Base-by-base conservation (phyloP, 2,888 invertebrate genomes). In the Brenthis daphne region DNA sequence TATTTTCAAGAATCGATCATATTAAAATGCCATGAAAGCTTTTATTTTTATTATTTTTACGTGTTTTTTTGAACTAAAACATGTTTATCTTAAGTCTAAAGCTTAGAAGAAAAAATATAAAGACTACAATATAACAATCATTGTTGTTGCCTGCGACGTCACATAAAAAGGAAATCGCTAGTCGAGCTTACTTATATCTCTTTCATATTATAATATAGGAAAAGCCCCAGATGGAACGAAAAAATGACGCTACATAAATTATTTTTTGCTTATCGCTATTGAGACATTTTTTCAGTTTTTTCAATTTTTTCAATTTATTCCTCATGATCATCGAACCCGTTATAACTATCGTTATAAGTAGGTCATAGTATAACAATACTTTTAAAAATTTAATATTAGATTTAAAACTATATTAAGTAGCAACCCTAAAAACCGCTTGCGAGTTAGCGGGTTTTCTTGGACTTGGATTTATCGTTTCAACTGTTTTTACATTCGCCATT, bases 401-500 rank as follows among this genome's bases (percentile, higher is more conserved):
- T 53, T 53, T 53, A 54, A 54, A 54, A 57, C 2, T 24, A 24
- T 6, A 50, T n/a, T 6, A 14, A 33, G 57, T 61, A 73, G 6
- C 82, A 85, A 65, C 86, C 85, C 85, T 86, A 78, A 29, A 43
- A 61, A 72, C 43, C 61, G 65, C 48, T 64, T 67, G 67, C 79
- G 80, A 82, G 80, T 84, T 83, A 81, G 85, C 83, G 78, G 77
- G 84, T 85, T 85, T 85, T 82, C 78, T 77, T 67, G 66, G 67
- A 70, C 70, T 75, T 76, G 78, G 82, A 83, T 82, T 81, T 80
- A 80, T 80, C 75, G 78, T 79, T 79, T 78, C 78, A 77, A 76
- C 77, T 78, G 74, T 74, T 73, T 72, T 69, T 73, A 73, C 74
- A 74, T 73, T 73, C 66, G 61, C 71, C 70, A 67, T 73, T 72